Evolutionary conservation across 2,113 vertebrate genomes (phyloP), one percentile per base, ranked within the genome.

Genomic region (Catharus fuscescens): DNA sequence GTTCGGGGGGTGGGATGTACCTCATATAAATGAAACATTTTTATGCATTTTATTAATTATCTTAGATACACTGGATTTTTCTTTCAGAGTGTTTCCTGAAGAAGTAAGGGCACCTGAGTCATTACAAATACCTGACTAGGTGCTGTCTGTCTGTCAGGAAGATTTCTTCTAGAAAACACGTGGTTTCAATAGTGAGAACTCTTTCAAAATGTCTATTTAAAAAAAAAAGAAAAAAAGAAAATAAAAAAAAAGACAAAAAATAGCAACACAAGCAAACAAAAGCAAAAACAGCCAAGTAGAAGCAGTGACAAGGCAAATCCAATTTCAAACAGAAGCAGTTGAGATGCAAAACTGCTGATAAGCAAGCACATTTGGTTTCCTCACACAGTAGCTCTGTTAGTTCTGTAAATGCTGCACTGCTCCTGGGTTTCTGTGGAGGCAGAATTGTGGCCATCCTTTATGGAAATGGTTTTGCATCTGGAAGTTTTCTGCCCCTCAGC

Each of bases 11-110:
- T 17, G 19, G 28, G 40, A 69, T 28, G 8, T 16, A 10, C 29
- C 52, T 62, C 20, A 6, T 31, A 1, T 10, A 18, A 52, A 0
- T 31, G 7, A 54, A 67, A 32, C 0, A 4, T 15, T 34, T 69
- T 45, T 25, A 18, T 73, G 44, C 15, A 31, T 53, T 53, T 53
- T 53, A 31, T 53, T 53, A 6, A 53, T 53, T 31, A 53, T 31
- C 52, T 53, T 18, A 53, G 52, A 53, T 66, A 14, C 3, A 3
- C 3, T 64, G 42, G 23, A 29, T 59, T 88, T 92, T 53, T 24
- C 18, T 71, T 79, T 67, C 40, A 28, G 31, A 26, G 18, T 5
- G 5, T 38, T 38, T 66, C 29, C 26, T 5, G 15, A 74, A 47
- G 6, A 32, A 65, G 10, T 21, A 36, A 60, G 13, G 16, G 3